These are phyloP conservation scores for Hippolais icterina DNA, from an alignment of 2,113 vertebrate species.

Conservation along the genomic window DNA sequence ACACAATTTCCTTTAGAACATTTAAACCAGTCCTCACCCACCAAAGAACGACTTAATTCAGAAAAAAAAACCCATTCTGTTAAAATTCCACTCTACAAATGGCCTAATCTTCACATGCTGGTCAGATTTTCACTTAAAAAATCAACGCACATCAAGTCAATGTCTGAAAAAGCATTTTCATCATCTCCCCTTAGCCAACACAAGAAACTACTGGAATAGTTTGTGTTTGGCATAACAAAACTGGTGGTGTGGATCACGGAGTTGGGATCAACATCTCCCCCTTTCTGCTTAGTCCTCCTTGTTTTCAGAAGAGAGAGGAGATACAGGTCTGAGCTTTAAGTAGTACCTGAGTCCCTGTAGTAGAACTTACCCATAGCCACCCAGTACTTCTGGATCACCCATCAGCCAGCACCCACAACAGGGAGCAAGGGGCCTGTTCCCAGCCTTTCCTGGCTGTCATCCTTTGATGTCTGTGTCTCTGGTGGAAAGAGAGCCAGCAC, in stretches of 20 bases:
- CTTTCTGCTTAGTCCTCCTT: background rate
- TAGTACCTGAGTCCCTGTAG: background rate
- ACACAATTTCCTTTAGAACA: background rate
- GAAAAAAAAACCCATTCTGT: background rate
- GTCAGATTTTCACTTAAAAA: background rate
- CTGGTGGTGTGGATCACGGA: background rate
- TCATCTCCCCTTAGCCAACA: background rate
- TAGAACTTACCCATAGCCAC: background rate
- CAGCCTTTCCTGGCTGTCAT: background rate
- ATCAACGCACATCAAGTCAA: background rate
- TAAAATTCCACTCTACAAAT: background rate
- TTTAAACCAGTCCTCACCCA: background rate
- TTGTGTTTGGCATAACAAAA: background rate
- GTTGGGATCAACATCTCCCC: background rate
- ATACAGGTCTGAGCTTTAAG: background rate
- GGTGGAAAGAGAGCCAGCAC: accelerated
- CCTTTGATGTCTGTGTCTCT: background rate
- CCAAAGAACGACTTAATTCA: background rate
- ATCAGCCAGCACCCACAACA: background rate
- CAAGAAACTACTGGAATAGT: accelerated
- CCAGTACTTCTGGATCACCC: background rate
- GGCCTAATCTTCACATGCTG: background rate
- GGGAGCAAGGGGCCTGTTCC: background rate
- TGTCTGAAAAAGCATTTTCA: background rate
- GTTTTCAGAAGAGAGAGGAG: background rate